Evolutionary conservation across 2,888 invertebrate genomes (phyloP), one percentile per base, ranked within the genome.

Genomic region (Harpalus rufipes): DNA sequence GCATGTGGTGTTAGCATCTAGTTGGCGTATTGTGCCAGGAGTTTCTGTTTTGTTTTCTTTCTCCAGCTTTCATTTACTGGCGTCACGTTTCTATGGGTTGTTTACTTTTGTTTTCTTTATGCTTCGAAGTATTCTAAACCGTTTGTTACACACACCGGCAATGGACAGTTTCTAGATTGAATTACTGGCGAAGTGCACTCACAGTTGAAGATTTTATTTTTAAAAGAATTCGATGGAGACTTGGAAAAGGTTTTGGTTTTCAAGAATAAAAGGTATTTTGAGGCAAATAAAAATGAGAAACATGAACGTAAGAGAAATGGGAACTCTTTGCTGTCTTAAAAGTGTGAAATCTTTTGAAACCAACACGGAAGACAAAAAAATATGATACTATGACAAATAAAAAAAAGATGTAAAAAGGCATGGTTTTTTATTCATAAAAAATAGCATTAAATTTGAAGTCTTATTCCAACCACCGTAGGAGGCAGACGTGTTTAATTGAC

Each of bases 1-100:
- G 72, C 72, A 74, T 74, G 72, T 44, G 72, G 72, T 74, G 72
- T 74, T 44, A 44, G 72, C 72, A 74, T 74, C 72, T 74, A 74
- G 72, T 74, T 44, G 72, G 72, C 44, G 72, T 74, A 74, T 74
- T 74, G 72, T 74, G 72, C 44, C 72, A 39, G 63, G 44, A 6
- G 44, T 51, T 12, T 63, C n/a, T 32, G 72, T 74, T 74, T 74
- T 74, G 72, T 74, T 74, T 72, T 72, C 44, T 72, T 63, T 63
- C 63, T 44, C 72, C 18, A 39, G 8, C 72, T 72, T 72, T 74
- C 72, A 74, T 74, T 74, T 74, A 44, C 72, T 74, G 72, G 18
- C 72, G 72, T 74, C 72, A 74, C 72, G 72, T 74, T 74, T 74
- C 72, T 44, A n/a, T 39, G 12, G 39, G 32, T 68, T 68, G 68